Evolutionary conservation across 2,113 vertebrate genomes (phyloP), one percentile per base, ranked within the genome.

Genomic region (Synchiropus splendidus): DNA sequence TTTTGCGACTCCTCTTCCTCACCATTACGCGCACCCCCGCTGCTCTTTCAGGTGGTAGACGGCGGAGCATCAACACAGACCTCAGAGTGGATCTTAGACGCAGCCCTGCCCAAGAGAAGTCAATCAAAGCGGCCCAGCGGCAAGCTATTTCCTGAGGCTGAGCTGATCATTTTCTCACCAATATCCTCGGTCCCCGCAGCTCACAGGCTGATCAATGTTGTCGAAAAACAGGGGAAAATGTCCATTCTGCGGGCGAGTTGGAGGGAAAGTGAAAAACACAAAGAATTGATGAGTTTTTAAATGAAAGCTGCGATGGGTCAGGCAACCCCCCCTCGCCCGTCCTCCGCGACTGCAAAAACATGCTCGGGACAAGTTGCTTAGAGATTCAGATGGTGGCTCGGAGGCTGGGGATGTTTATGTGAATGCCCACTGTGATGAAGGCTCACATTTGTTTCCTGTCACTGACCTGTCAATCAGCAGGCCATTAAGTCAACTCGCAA

Each of bases 361-460:
- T n/a, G n/a, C n/a, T n/a, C n/a, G n/a, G n/a, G n/a, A n/a, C n/a
- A n/a, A n/a, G n/a, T n/a, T n/a, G n/a, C n/a, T n/a, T n/a, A n/a
- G n/a, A 51, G 60, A 57, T 83, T 83, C 77, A 75, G n/a, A n/a
- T n/a, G n/a, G n/a, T 61, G 79, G 72, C 21, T 38, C 16, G 4
- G 31, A 17, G 32, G 56, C 33, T 14, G 21, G 61, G 57, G 81
- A n/a, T n/a, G 81, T 77, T 80, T 77, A 70, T 76, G 65, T 67
- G 62, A 58, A 71, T 70, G 82, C 74, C 72, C 64, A 45, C 57
- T 67, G 55, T 59, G 69, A 83, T 81, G 79, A 85, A 81, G 72
- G 70, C 71, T 67, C 70, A 61, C 80, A 84, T 86, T 84, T 83
- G 78, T 81, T 80, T 76, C 69, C 74, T 73, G 80, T 80, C 77